phyloP scores from a whole-genome alignment of 2,113 vertebrate genomes.

The Chunga burmeisteri region DNA sequence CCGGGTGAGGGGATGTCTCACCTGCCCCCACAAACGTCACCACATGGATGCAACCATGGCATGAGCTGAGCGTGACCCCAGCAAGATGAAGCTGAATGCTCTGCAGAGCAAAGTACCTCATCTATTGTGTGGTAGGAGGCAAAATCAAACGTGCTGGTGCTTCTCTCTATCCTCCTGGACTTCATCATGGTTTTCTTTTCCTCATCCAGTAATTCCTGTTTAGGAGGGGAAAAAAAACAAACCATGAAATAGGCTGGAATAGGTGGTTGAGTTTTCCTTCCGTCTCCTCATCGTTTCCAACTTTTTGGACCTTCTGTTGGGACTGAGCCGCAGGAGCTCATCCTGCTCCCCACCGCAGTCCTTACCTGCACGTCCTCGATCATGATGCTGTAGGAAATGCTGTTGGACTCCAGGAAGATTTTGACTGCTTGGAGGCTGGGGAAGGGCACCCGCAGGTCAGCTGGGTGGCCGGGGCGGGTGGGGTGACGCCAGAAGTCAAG shows the following conservation, averaged over 20 bases:
- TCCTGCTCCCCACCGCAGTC: rapidly evolving
- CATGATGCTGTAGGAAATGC: slow-evolving; percentile 80
- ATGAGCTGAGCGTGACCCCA: background rate
- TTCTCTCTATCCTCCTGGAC: slow-evolving; percentile 66
- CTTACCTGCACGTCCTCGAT: slow-evolving; percentile 88
- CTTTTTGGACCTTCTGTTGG: background rate
- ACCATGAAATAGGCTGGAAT: background rate
- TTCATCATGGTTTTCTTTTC: slow-evolving; percentile 78
- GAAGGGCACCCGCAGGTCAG: slow-evolving; percentile 83
- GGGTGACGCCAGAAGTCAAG: slow-evolving; percentile 86
- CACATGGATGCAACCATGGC: rapidly evolving
- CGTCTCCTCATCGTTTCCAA: background rate
- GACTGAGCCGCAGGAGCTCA: background rate
- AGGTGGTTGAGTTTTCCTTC: background rate
- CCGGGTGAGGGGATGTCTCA: background rate
- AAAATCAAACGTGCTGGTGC: slow-evolving; percentile 76
- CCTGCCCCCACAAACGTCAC: rapidly evolving
- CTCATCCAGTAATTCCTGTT: slow-evolving; percentile 79
- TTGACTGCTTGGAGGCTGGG: slow-evolving; percentile 74
- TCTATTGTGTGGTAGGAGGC: slow-evolving; percentile 82
- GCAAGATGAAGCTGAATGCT: rapidly evolving
- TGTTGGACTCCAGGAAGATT: slow-evolving; percentile 73
- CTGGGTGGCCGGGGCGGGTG: slow-evolving; percentile 42
- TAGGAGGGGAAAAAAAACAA: background rate
- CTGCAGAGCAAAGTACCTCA: slow-evolving; percentile 71